phyloP scores from a whole-genome alignment of 2,113 vertebrate species.

The Xerus inauris region DNA sequence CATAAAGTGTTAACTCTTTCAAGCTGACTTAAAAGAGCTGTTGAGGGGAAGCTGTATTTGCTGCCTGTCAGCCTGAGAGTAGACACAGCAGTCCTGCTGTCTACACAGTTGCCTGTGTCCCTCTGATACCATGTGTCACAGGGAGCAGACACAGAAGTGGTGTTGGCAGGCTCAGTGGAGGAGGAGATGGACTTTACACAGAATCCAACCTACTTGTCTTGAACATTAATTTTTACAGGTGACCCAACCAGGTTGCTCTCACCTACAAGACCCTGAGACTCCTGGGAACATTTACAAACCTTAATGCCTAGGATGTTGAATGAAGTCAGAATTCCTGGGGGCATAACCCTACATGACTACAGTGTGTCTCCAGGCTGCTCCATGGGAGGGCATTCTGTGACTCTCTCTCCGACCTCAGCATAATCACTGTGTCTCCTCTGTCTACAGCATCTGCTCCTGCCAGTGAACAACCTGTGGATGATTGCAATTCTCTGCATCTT shows the following conservation, averaged over 20 bases:
- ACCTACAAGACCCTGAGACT: neutral
- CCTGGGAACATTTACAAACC: neutral
- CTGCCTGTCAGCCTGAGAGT: accelerated
- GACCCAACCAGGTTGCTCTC: accelerated
- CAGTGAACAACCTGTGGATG: neutral
- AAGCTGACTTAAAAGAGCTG: neutral
- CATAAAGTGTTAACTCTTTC: neutral
- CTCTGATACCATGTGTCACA: accelerated
- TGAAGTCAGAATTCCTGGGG: neutral
- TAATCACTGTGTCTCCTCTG: accelerated
- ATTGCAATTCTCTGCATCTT: neutral
- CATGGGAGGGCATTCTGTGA: too few species aligned
- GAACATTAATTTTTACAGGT: neutral
- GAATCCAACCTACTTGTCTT: neutral
- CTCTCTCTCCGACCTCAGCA: neutral
- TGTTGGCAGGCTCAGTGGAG: accelerated
- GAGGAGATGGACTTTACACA: neutral
- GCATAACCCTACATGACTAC: neutral
- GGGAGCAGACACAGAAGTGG: neutral
- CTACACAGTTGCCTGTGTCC: neutral
- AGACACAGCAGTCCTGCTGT: accelerated
- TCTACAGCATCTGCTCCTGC: neutral
- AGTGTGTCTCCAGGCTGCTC: neutral
- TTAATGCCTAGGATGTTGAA: neutral
- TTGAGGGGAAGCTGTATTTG: accelerated